These are phyloP conservation scores for Drosophila parabipectinata DNA, from an alignment of 1,140 invertebrate genomes.

Conservation along the genomic window DNA sequence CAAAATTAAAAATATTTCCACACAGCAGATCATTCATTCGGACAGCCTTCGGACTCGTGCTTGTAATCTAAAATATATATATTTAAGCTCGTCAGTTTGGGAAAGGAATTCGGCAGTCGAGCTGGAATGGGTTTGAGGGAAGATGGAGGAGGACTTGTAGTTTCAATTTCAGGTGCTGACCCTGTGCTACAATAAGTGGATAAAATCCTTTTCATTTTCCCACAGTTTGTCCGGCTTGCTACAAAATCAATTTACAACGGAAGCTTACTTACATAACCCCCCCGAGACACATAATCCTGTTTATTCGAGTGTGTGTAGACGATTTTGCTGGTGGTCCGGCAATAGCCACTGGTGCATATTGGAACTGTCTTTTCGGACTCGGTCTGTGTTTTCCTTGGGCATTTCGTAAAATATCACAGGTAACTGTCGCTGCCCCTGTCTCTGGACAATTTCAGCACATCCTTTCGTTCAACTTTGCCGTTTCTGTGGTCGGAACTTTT, in stretches of 20 bases:
- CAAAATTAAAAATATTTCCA: slow-evolving; percentile 61
- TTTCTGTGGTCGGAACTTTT: slow-evolving; percentile 59
- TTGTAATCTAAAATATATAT: slow-evolving; percentile 16
- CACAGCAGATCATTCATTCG: slow-evolving; percentile 37
- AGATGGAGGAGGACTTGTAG: slow-evolving; percentile 8
- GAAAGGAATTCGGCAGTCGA: slow-evolving; percentile 12
- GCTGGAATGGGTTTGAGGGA: background rate
- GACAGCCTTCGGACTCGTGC: slow-evolving; percentile 10
- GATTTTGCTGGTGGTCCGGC: slow-evolving; percentile 12
- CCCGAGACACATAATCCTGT: slow-evolving; percentile 69
- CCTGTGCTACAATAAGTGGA: slow-evolving; percentile 61
- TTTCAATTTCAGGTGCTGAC: slow-evolving; percentile 40
- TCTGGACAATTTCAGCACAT: slow-evolving; percentile 70
- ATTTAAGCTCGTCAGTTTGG: background rate
- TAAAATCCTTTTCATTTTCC: slow-evolving; percentile 67
- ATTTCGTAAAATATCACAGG: slow-evolving; percentile 68
- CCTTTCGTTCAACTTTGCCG: slow-evolving; percentile 35
- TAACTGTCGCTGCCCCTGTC: slow-evolving; percentile 65
- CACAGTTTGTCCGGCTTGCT: slow-evolving; percentile 55
- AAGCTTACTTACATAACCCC: slow-evolving; percentile 74
- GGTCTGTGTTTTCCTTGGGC: slow-evolving; percentile 53
- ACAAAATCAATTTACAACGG: slow-evolving; percentile 75
- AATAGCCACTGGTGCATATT: slow-evolving; percentile 32
- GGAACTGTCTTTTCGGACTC: slow-evolving; percentile 30
- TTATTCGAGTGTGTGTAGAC: slow-evolving; percentile 47